A percentile compares a stretch with the other conserved stretches of the same genome.
These are phyloP conservation scores for Pholis gunnellus DNA, from an alignment of 2,113 vertebrate genomes.

Conservation along the genomic window DNA sequence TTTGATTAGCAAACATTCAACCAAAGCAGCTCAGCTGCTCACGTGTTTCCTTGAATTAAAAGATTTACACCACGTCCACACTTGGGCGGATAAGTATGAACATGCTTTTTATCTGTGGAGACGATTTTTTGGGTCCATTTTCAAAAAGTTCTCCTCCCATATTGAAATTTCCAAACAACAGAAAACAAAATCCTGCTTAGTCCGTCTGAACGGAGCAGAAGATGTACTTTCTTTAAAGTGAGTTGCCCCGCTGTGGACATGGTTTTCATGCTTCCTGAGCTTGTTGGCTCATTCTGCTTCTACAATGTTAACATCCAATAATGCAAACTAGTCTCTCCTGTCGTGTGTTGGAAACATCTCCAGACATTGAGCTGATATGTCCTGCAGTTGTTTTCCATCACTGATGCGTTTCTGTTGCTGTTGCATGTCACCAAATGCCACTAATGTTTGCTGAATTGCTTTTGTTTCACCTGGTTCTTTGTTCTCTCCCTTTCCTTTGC, in stretches of 20 bases:
- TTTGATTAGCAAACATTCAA: background rate
- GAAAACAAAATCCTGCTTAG: background rate
- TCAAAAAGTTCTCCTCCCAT: background rate
- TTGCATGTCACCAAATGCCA: slow-evolving; percentile 68
- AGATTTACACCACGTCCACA: slow-evolving; percentile 18
- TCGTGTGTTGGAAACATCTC: background rate
- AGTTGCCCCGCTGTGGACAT: slow-evolving; percentile 7
- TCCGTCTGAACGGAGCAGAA: background rate
- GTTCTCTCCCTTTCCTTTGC: slow-evolving; percentile 86
- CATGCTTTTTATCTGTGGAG: background rate
- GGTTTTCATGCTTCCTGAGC: slow-evolving; percentile 25
- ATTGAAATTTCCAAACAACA: background rate
- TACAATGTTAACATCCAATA: slow-evolving; percentile 20
- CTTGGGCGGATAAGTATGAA: background rate
- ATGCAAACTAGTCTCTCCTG: slow-evolving; percentile 2
- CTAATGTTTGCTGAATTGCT: slow-evolving; percentile 72
- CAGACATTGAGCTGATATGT: slow-evolving; percentile 12
- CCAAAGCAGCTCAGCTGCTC: background rate
- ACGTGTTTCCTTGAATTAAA: slow-evolving; percentile 2
- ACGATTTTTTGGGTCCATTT: background rate
- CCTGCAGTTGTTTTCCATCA: slow-evolving; percentile 57
- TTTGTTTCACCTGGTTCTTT: slow-evolving; percentile 80
- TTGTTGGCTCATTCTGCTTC: slow-evolving; percentile 35
- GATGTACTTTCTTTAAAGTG: background rate
- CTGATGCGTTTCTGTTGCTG: slow-evolving; percentile 69